Conservation (phyloP, 2,113 vertebrate species). For the Dipodomys stephensi region DNA sequence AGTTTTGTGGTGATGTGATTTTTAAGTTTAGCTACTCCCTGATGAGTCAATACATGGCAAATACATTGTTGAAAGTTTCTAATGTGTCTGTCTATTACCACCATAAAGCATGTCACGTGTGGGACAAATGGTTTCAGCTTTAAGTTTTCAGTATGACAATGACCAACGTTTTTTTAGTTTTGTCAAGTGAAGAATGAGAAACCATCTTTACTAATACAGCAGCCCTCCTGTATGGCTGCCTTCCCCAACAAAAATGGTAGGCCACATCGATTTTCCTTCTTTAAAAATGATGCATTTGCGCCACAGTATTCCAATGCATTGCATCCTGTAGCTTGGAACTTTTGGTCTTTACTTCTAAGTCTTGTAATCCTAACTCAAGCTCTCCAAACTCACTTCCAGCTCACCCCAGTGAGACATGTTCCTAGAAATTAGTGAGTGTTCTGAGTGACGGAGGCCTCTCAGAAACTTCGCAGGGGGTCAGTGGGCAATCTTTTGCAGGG, state of each 20-base stretch:
- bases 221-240: rapidly evolving
- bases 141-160: neutral
- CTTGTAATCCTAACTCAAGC: slow-evolving; percentile 1
- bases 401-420: neutral
- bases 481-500: neutral
- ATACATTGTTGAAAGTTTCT: neutral
- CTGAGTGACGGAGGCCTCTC: neutral
- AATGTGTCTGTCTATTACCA: neutral
- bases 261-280: neutral
- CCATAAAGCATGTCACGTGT: neutral
- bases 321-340: neutral
- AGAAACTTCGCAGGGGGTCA: neutral
- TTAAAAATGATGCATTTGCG: neutral
- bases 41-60: neutral
- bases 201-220: neutral
- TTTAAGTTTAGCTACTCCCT: neutral
- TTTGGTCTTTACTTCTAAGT: slow-evolving; percentile 42
- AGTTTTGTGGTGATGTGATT: neutral
- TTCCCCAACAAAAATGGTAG: neutral
- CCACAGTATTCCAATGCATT: neutral
- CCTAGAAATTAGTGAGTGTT: neutral
- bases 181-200: neutral
- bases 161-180: neutral
- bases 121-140: neutral
- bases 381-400: neutral